Base-by-base conservation (phyloP, 2,797 vertebrate species). In the Tenualosa ilisha region DNA sequence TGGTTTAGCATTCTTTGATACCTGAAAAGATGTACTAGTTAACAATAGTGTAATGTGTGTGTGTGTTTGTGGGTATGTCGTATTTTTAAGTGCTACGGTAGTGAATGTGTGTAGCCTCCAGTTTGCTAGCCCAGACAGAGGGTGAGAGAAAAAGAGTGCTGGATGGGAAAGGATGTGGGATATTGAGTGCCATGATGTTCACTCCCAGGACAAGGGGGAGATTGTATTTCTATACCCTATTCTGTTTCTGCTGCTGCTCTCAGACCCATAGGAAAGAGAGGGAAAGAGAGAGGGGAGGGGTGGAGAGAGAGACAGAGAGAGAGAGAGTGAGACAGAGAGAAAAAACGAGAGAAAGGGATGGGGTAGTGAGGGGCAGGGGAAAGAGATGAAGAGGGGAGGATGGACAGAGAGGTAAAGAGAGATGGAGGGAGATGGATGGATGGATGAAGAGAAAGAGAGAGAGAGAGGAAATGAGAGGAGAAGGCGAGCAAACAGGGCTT, bases 161-260 rank as follows among this genome's bases (percentile, higher is more conserved):
- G 51, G 15, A 20, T 75, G 68, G 68, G 68, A 40, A 40, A 40
- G 68, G 31, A 43, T 75, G 68, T 75, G 31, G 68, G 68, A 75
- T 75, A 75, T 75, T 75, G 68, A 75, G 68, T 20, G 68, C 31
- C 68, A 17, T 75, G 68, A 37, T 43, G 68, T 75, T 75, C 31
- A 26, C 68, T 75, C 68, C 40, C 31, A 75, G 68, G 68, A 75
- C 15, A 12, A 75, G 37, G 56, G 3, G 56, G 65, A 75, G 68
- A 75, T 75, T 75, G 68, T 75, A 75, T 75, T 40, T 75, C 68
- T 75, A 75, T 43, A 75, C 68, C 37, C 68, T 40, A 40, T 46
- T 4, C 54, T 56, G 54, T 6, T 72, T 12, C 65, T 72, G 15
- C 65, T 40, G n/a, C 24, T 65, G 24, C 24, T 17, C 68, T 17